Evolutionary conservation across 1,140 invertebrate genomes (phyloP).

Genomic region (Drosophila mayri): DNA sequence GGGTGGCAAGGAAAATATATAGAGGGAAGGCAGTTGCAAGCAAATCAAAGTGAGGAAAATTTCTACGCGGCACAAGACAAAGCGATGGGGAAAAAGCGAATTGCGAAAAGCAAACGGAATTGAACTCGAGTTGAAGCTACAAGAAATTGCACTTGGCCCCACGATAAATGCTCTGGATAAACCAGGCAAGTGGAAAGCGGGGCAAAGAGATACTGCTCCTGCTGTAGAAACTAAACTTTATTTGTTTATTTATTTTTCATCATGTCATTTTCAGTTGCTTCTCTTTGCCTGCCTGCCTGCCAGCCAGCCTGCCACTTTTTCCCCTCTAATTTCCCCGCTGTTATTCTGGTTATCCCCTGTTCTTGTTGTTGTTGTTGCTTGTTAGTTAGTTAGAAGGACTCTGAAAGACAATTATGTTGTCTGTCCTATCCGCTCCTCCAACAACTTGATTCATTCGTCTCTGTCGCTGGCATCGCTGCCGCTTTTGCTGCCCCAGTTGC

Average conservation of each 20-base stretch:
- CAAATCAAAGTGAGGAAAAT: constrained; percentile 49
- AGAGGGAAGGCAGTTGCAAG: not conserved
- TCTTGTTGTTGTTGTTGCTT: constrained; percentile 41
- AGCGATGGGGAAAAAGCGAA: constrained; percentile 26
- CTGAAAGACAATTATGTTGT: constrained; percentile 75
- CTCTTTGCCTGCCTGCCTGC: not conserved
- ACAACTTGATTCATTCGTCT: constrained; percentile 76
- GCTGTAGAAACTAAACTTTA: constrained; percentile 41
- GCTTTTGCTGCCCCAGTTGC: constrained; percentile 15
- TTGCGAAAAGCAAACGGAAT: constrained; percentile 61
- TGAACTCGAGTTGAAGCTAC: constrained; percentile 63
- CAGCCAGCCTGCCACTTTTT: constrained; percentile 8
- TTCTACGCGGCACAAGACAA: constrained; percentile 43
- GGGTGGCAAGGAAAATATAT: not conserved
- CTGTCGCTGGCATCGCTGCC: constrained; percentile 32
- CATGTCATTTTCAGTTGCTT: constrained; percentile 72
- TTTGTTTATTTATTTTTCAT: constrained; percentile 77
- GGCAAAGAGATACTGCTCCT: not conserved
- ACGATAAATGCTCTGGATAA: constrained; percentile 77
- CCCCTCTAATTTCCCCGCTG: constrained; percentile 10
- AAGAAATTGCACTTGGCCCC: constrained; percentile 79
- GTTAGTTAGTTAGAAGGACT: constrained; percentile 58
- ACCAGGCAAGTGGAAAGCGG: constrained; percentile 37
- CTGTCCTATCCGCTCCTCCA: constrained; percentile 43
- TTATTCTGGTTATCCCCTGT: not conserved